Percentiles rank a stretch among this genome's conserved stretches.
Evolutionary conservation across 2,797 vertebrate genomes (phyloP).

Genomic region (Pseudotriccus pelzelni): DNA sequence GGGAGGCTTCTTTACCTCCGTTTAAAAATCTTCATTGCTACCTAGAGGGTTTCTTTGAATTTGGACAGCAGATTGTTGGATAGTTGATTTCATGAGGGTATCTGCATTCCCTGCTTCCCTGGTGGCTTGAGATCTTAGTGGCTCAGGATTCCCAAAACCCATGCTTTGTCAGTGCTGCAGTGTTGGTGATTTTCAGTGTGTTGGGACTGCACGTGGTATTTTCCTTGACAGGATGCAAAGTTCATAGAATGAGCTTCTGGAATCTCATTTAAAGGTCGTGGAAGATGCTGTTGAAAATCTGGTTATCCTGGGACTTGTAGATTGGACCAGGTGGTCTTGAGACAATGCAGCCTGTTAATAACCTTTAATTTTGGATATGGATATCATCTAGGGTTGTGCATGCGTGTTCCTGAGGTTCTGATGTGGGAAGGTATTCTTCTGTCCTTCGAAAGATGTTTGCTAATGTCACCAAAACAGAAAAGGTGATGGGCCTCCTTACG

Average conservation of each 20-base stretch:
- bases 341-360: not conserved
- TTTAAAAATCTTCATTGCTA: not conserved
- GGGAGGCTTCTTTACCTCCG: not conserved
- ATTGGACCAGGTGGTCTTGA: not conserved
- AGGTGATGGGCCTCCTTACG: not conserved
- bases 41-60: not conserved
- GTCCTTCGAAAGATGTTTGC: not conserved
- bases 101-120: not conserved
- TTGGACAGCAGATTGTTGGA: not conserved
- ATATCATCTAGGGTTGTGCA: not conserved
- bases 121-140: not conserved
- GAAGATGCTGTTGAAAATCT: not conserved
- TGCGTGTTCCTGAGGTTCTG: not conserved
- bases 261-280: not conserved
- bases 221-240: not conserved
- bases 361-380: not conserved
- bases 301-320: not conserved
- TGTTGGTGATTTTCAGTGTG: not conserved
- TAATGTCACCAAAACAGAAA: not conserved
- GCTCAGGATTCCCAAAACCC: not conserved
- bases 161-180: accelerated
- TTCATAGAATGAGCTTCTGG: not conserved
- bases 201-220: accelerated
- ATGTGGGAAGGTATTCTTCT: not conserved
- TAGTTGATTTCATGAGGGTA: not conserved